A percentile compares a stretch with the other conserved stretches of the same genome.
phyloP scores from a whole-genome alignment of 1,140 invertebrate genomes.

The Drosophila kohkoa region DNA sequence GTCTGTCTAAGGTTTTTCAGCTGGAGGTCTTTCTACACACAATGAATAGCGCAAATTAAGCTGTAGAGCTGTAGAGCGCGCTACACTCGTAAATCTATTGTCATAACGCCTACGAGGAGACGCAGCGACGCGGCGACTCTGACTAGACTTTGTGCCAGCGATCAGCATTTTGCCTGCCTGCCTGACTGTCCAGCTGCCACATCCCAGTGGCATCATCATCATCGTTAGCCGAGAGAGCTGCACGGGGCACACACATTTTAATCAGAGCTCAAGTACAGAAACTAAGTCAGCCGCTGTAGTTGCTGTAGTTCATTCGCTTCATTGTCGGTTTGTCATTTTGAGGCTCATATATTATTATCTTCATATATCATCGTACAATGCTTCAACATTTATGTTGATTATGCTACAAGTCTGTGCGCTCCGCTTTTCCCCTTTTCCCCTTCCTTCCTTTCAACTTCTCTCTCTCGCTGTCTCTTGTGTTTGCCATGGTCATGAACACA shows the following conservation, averaged over 20 bases:
- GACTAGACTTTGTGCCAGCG: conserved; percentile 38
- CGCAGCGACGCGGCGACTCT: not conserved
- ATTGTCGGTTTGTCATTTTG: conserved; percentile 37
- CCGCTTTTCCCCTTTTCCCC: no score
- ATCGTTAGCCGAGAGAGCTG: conserved; percentile 11
- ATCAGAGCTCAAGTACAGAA: conserved; percentile 79
- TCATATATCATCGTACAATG: conserved; percentile 13
- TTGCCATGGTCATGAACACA: conserved; percentile 76
- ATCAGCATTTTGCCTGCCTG: conserved; percentile 1
- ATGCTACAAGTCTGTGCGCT: conserved; percentile 43
- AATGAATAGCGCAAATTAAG: conserved; percentile 80
- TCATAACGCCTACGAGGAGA: conserved; percentile 74
- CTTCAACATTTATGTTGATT: conserved; percentile 61
- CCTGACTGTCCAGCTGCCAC: conserved; percentile 13
- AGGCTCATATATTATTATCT: conserved; percentile 18
- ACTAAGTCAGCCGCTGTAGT: conserved; percentile 33
- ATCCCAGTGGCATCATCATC: conserved; percentile 40
- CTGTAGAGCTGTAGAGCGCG: conserved; percentile 52
- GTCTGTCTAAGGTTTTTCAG: conserved; percentile 63
- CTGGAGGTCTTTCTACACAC: conserved; percentile 23
- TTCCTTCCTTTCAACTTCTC: not conserved
- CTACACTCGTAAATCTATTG: conserved; percentile 79
- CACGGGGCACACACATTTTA: conserved; percentile 65
- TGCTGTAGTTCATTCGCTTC: conserved; percentile 56
- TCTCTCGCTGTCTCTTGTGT: conserved; percentile 25